Evolutionary conservation across 2,113 vertebrate species (phyloP).

Genomic region (Lethenteron camtschaticum): DNA sequence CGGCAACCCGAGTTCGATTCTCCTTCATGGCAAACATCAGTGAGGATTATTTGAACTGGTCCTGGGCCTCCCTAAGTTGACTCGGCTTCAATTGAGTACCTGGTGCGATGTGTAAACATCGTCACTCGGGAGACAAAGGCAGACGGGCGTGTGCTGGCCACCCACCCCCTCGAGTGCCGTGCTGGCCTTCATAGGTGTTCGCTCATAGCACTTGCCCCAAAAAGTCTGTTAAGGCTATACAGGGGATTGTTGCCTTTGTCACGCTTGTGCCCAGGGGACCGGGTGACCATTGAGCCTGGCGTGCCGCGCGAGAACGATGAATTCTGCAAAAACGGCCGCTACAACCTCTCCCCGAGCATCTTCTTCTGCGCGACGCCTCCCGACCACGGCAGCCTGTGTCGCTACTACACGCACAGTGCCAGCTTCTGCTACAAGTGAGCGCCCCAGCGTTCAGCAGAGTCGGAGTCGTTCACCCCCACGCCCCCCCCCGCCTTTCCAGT

Average conservation of each 20-base stretch:
- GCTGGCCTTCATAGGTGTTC: not conserved
- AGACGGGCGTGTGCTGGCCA: too few relatives aligned
- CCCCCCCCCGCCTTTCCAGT: too few relatives aligned
- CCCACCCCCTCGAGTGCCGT: too few relatives aligned
- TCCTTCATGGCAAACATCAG: too few relatives aligned
- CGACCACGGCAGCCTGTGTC: constrained; percentile 60
- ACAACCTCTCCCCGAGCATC: constrained; percentile 67
- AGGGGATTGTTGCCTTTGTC: not conserved
- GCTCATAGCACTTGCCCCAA: not conserved
- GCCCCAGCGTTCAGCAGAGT: not conserved
- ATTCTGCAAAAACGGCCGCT: constrained; percentile 56
- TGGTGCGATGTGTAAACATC: too few relatives aligned
- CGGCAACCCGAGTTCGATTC: too few relatives aligned
- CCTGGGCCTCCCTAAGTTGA: too few relatives aligned
- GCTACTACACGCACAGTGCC: constrained; percentile 61
- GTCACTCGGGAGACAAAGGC: too few relatives aligned
- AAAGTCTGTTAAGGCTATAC: too few relatives aligned
- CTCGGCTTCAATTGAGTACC: too few relatives aligned
- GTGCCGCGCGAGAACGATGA: constrained; percentile 55
- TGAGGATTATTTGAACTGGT: too few relatives aligned
- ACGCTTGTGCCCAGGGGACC: constrained; percentile 34
- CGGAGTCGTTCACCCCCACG: too few relatives aligned
- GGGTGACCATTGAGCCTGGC: constrained; percentile 72
- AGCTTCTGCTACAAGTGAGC: constrained; percentile 88
- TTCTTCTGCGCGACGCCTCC: constrained; percentile 89